A percentile compares a stretch with the other conserved stretches of the same genome.
phyloP scores from a whole-genome alignment of 2,888 invertebrate species.

The Teleogryllus oceanicus region DNA sequence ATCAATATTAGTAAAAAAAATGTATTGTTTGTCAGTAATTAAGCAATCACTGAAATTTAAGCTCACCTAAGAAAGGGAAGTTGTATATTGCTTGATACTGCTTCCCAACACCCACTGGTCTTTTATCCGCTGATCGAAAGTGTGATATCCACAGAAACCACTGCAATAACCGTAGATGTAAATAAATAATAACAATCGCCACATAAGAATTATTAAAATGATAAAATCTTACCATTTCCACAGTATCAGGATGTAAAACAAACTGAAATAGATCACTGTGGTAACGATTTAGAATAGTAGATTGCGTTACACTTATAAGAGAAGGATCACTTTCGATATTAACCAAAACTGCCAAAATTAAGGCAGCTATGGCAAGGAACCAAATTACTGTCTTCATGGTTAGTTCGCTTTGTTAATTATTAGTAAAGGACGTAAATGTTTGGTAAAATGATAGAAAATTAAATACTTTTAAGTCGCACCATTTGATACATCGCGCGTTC shows the following conservation, averaged over 20 bases:
- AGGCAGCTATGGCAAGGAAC: neutral
- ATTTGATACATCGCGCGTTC: too few relatives aligned
- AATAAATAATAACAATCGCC: neutral
- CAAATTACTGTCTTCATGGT: too few relatives aligned
- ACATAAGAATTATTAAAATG: neutral
- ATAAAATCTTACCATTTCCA: slow-evolving; percentile 21
- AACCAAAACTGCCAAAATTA: neutral
- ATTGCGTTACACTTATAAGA: neutral
- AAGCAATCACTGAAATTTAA: too few relatives aligned
- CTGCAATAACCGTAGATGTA: slow-evolving; percentile 18
- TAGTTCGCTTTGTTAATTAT: too few relatives aligned
- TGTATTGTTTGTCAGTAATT: too few relatives aligned
- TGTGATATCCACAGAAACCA: slow-evolving; percentile 30
- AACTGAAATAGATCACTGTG: slow-evolving; percentile 25
- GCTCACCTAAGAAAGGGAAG: slow-evolving; percentile 26
- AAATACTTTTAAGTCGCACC: too few relatives aligned
- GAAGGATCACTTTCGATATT: slow-evolving; percentile 11
- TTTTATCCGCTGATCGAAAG: slow-evolving; percentile 29
- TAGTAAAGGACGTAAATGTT: too few relatives aligned
- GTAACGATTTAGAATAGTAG: slow-evolving; percentile 19
- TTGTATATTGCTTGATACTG: slow-evolving; percentile 22
- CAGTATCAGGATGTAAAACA: slow-evolving; percentile 29
- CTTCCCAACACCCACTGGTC: slow-evolving; percentile 26
- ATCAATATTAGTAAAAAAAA: too few relatives aligned
- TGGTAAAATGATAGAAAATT: too few relatives aligned